These are phyloP conservation scores for Anoplolepis gracilipes DNA, from an alignment of 1,140 invertebrate species.

Conservation along the genomic window DNA sequence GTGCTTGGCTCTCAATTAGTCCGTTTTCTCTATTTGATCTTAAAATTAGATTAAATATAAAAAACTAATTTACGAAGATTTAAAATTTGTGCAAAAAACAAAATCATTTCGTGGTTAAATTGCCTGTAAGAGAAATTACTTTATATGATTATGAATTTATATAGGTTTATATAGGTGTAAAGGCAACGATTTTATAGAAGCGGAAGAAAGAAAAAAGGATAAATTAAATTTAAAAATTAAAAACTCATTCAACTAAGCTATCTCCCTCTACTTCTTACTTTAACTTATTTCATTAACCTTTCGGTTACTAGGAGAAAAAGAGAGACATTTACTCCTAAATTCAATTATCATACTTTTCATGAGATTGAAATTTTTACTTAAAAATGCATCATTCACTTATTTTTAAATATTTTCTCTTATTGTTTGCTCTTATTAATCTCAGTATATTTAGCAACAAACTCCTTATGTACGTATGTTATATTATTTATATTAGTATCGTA, in stretches of 20 bases:
- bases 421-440: neutral
- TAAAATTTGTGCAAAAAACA: neutral
- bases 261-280: neutral
- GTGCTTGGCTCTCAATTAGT: too few relatives aligned
- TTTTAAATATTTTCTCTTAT: constrained; percentile 11
- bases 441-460: neutral
- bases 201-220: too few relatives aligned
- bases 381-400: neutral
- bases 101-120: constrained; percentile 4
- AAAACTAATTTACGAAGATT: neutral
- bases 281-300: constrained; percentile 15
- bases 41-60: neutral
- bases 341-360: neutral
- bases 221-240: constrained; percentile 6
- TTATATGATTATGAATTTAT: neutral
- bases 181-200: neutral
- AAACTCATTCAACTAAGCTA: neutral
- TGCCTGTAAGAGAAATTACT: neutral
- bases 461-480: neutral
- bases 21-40: too few relatives aligned
- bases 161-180: too few relatives aligned
- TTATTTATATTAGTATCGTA: neutral
- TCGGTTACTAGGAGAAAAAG: neutral
- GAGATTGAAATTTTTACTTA: neutral
- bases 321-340: neutral